Evolutionary conservation across 1,140 invertebrate species (phyloP).

Genomic region (Pachypeltis micranthus): DNA sequence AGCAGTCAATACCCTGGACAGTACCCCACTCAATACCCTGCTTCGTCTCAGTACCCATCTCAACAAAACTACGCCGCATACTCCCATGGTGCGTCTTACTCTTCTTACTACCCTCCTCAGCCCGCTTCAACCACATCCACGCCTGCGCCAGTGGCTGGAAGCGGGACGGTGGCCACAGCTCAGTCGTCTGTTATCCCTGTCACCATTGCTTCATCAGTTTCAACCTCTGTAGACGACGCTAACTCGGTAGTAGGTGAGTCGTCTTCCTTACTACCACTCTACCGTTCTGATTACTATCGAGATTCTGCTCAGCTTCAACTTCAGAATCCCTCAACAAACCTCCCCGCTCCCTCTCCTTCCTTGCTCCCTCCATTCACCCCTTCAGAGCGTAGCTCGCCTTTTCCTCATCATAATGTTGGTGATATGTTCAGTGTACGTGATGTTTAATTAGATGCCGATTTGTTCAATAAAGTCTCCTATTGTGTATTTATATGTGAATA

Average conservation of each 20-base stretch:
- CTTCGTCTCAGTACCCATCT: neutral
- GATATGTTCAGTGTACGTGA: too few species aligned
- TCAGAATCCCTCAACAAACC: neutral
- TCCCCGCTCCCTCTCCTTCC: neutral
- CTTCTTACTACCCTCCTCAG: constrained; percentile 40
- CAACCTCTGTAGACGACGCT: neutral
- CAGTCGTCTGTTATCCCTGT: constrained; percentile 11
- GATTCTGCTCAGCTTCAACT: neutral
- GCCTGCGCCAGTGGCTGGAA: constrained; percentile 27
- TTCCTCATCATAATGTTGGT: too few species aligned
- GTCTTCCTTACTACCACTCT: neutral
- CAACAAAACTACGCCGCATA: constrained; percentile 13
- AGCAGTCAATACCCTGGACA: neutral
- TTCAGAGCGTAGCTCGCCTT: too few species aligned
- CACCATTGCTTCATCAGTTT: neutral
- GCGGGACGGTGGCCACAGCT: constrained; percentile 23
- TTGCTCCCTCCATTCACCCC: too few species aligned
- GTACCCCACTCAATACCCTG: constrained; percentile 12
- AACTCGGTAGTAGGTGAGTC: constrained; percentile 9
- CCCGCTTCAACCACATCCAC: constrained; percentile 23
- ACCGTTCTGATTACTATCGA: neutral
- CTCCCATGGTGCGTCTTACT: constrained; percentile 34
- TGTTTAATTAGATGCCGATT: too few species aligned
- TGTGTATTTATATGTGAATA: too few species aligned
- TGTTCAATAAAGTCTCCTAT: too few species aligned